These are phyloP conservation scores for Stegostoma tigrinum DNA, from an alignment of 2,113 vertebrate genomes.

Conservation along the genomic window DNA sequence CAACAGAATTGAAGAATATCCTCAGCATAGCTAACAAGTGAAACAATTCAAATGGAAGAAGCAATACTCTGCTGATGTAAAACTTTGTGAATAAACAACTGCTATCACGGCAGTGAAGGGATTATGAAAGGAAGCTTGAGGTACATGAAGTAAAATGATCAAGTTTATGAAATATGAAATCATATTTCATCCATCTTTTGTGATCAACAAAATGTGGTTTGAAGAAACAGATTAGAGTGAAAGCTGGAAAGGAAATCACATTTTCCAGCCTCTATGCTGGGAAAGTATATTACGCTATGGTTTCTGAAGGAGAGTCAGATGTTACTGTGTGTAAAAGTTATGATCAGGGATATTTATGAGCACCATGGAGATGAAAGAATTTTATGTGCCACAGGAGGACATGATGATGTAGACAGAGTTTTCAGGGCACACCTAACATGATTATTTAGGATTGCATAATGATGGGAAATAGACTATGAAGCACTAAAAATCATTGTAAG, in stretches of 20 bases:
- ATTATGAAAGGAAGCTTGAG: slow-evolving; percentile 7
- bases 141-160: not conserved
- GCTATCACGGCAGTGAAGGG: not conserved
- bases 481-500: not conserved
- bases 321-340: not conserved
- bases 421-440: not conserved
- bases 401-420: not conserved
- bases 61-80: not conserved
- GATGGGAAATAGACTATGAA: not conserved
- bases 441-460: not conserved
- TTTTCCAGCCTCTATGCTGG: not conserved
- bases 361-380: not conserved
- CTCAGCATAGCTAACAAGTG: not conserved
- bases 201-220: not conserved
- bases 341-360: not conserved
- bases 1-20: not conserved
- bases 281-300: not conserved
- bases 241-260: not conserved
- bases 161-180: not conserved
- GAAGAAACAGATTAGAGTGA: not conserved
- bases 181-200: not conserved
- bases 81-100: not conserved
- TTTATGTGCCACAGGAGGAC: not conserved
- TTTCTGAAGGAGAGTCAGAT: not conserved
- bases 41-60: not conserved